These are phyloP conservation scores for Drosophila lacteicornis DNA, from an alignment of 1,140 invertebrate genomes.

Conservation along the genomic window DNA sequence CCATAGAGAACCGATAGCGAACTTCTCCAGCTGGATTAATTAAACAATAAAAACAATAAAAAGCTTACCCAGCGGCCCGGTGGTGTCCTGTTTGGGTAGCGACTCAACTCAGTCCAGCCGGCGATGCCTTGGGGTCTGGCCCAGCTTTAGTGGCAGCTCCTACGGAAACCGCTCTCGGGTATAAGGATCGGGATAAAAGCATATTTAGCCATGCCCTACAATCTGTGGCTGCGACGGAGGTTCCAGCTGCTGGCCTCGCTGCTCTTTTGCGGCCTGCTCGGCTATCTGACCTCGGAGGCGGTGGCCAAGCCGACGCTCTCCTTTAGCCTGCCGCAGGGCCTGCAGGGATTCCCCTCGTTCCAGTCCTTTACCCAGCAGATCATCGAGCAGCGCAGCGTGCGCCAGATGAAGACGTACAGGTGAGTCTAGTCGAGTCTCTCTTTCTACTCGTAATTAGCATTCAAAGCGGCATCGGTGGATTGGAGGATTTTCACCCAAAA, in stretches of 20 bases:
- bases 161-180: background rate
- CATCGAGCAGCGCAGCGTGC: constrained; percentile 75
- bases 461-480: constrained; percentile 3
- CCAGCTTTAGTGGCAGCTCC: constrained; percentile 29
- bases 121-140: constrained; percentile 35
- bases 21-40: constrained; percentile 38
- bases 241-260: constrained; percentile 69
- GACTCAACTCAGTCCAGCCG: constrained; percentile 44
- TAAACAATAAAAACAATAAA: constrained; percentile 22
- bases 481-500: constrained; percentile 33
- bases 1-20: constrained; percentile 5
- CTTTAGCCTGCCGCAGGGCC: constrained; percentile 76
- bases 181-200: background rate
- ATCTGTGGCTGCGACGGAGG: constrained; percentile 47
- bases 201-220: constrained; percentile 46
- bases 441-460: constrained; percentile 26
- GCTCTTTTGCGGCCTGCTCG: constrained; percentile 64
- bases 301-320: constrained; percentile 79
- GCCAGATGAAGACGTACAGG: constrained; percentile 85
- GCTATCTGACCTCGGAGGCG: constrained; percentile 69
- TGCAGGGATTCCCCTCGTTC: constrained; percentile 79
- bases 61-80: background rate
- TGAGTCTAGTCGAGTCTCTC: constrained; percentile 41
- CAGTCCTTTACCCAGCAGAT: constrained; percentile 83
- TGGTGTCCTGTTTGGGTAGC: constrained; percentile 22